These are phyloP conservation scores for Heliothis subflexa DNA, from an alignment of 1,140 invertebrate species.

Conservation along the genomic window DNA sequence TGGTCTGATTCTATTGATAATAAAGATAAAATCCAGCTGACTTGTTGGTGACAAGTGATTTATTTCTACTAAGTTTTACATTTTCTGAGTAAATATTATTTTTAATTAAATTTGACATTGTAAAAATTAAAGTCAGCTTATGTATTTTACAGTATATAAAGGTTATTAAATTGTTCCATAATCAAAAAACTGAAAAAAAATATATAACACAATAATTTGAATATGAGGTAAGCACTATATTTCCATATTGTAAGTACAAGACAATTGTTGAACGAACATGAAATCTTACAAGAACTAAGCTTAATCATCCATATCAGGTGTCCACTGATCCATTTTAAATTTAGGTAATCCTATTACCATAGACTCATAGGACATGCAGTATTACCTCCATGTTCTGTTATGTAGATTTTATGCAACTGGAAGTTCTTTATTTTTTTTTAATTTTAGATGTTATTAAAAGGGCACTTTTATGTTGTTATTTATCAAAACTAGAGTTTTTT, in stretches of 20 bases:
- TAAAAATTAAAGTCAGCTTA: neutral
- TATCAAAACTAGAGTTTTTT: no score
- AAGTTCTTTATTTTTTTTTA: no score
- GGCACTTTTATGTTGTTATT: no score
- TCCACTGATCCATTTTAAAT: conserved; percentile 48
- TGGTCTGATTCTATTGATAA: conserved; percentile 4
- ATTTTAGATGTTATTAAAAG: no score
- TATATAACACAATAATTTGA: neutral
- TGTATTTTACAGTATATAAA: no score
- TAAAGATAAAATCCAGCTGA: neutral
- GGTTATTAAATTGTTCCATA: no score
- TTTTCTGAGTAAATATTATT: neutral
- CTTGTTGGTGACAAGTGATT: no score
- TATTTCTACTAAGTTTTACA: neutral
- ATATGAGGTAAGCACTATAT: neutral
- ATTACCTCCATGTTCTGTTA: neutral
- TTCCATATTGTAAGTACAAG: neutral
- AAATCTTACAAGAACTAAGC: conserved; percentile 42
- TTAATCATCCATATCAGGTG: conserved; percentile 46
- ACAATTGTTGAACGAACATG: conserved; percentile 33
- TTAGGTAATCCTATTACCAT: conserved; percentile 48
- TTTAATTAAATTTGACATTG: neutral
- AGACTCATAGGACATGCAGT: neutral
- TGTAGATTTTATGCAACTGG: neutral
- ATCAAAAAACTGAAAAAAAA: neutral